Base-by-base conservation (phyloP, 2,113 vertebrate species). In the Tenebrosternarchus preto region DNA sequence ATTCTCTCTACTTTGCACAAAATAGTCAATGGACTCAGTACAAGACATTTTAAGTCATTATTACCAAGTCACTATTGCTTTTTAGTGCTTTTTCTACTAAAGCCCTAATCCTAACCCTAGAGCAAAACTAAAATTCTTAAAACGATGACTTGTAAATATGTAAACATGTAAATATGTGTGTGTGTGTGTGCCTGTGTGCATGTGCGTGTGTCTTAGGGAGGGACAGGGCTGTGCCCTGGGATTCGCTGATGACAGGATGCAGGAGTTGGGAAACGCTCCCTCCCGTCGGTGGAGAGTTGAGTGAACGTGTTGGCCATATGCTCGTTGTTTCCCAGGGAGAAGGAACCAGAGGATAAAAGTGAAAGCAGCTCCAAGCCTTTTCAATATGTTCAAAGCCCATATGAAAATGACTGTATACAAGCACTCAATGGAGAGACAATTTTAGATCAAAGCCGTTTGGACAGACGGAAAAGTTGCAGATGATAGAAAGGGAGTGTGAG, bases 251-350 rank as follows among this genome's bases (percentile, higher is more conserved):
- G 94, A 95, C 95, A 95, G 94, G 93, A 95, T 94, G 93, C 88
- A 93, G 91, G 92, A 94, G 94, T 93, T 90, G 85, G 92, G 94
- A 94, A 94, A 92, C 91, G 89, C 93, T 94, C 92, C 94, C 95
- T 95, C 92, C 93, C 93, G 93, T 96, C 94, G 93, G 94, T 93
- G 91, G 91, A 93, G 91, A 93, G 93, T 92, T 94, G 92, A 92
- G 92, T 89, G 93, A 95, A 94, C 93, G 93, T 95, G 95, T 93
- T 92, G 93, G 91, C 96, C 97, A 97, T 98, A 98, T 98, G 97
- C 94, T 97, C 88, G 80, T 91, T 86, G 92, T 92, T 92, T 96
- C 94, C 90, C 85, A 93, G 92, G 93, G 92, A 92, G 91, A 91
- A 92, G 85, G 88, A 93, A 93, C 95, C 91, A 89, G 92, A 94